Evolutionary conservation across 2,888 invertebrate species (phyloP).

Genomic region (Theretra japonica): DNA sequence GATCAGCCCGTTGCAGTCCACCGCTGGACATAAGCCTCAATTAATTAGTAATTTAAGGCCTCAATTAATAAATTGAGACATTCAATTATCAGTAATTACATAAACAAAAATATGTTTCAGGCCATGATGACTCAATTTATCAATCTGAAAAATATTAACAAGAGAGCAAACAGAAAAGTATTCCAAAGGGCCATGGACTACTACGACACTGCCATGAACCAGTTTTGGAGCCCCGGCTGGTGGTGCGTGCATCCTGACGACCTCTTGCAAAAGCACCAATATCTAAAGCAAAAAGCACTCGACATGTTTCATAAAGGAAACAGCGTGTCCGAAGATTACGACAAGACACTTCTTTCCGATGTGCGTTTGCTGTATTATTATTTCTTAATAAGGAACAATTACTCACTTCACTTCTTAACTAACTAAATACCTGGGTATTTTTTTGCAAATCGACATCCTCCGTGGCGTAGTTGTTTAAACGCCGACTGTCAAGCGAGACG

Average conservation of each 20-base stretch:
- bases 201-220: slow-evolving; percentile 18
- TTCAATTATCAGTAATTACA: too few species aligned
- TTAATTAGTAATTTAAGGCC: too few species aligned
- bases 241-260: slow-evolving; percentile 29
- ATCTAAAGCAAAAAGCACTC: slow-evolving; percentile 2
- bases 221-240: slow-evolving; percentile 21
- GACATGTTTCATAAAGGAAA: slow-evolving; percentile 12
- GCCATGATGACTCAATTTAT: slow-evolving; percentile 8
- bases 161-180: slow-evolving; percentile 25
- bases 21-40: too few species aligned
- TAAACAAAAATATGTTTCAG: slow-evolving; percentile 21
- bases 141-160: slow-evolving; percentile 19
- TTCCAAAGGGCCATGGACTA: slow-evolving; percentile 13
- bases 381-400: too few species aligned
- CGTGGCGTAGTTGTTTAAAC: too few species aligned
- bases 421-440: too few species aligned
- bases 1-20: too few species aligned
- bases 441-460: too few species aligned
- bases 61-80: too few species aligned
- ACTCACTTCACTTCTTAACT: too few species aligned
- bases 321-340: not conserved
- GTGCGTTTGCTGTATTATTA: not conserved
- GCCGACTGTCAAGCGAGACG: too few species aligned
- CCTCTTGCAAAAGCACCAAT: not conserved
- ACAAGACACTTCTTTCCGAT: too few species aligned